Evolutionary conservation across 2,797 vertebrate species (phyloP).

Genomic region (Lacerta agilis): DNA sequence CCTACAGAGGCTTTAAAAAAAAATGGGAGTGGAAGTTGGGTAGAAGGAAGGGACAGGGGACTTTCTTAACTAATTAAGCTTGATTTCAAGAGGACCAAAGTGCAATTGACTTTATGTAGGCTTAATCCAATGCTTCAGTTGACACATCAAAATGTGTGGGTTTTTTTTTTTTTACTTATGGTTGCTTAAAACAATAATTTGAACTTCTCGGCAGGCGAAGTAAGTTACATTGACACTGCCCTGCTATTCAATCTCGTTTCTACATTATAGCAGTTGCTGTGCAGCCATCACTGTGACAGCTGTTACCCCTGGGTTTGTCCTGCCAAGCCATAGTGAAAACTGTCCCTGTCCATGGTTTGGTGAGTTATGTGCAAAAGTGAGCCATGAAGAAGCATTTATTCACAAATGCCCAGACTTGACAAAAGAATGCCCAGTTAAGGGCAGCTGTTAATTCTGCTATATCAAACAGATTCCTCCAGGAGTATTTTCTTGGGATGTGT

Average conservation of each 20-base stretch:
- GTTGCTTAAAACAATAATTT: neutral
- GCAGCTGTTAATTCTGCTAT: too few relatives aligned
- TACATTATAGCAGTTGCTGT: too few relatives aligned
- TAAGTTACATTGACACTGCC: too few relatives aligned
- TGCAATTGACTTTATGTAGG: neutral
- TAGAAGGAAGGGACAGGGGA: neutral
- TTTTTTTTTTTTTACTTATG: neutral
- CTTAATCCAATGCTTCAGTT: neutral
- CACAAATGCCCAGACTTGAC: too few relatives aligned
- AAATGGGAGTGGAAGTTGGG: neutral
- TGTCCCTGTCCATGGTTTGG: too few relatives aligned
- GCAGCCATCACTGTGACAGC: too few relatives aligned
- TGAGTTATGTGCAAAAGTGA: too few relatives aligned
- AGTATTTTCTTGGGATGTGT: too few relatives aligned
- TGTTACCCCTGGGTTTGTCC: neutral
- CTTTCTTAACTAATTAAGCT: too few relatives aligned
- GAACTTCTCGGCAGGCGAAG: neutral
- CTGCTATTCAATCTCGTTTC: too few relatives aligned
- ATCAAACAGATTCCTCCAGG: too few relatives aligned
- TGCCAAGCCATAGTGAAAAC: neutral
- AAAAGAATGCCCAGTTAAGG: neutral
- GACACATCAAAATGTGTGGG: neutral
- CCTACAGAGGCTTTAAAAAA: neutral
- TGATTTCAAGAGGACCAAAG: neutral
- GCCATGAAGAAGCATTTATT: neutral